phyloP scores from a whole-genome alignment of 2,888 invertebrate genomes.

The Acrobasis repandana region DNA sequence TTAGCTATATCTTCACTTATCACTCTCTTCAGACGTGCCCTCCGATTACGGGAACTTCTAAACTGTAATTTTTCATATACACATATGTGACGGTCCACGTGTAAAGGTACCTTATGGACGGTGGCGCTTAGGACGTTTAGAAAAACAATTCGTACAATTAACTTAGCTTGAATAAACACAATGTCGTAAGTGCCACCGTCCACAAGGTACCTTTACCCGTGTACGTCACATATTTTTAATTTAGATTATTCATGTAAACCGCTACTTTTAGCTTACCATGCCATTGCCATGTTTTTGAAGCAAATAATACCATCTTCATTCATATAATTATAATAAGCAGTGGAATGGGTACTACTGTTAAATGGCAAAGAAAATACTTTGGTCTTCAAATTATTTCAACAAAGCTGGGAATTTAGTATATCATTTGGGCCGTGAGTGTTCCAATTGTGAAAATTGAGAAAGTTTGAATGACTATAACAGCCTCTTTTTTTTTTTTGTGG shows the following conservation, averaged over 20 bases:
- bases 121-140: too few relatives aligned
- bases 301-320: conserved; percentile 31
- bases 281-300: conserved; percentile 21
- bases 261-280: not conserved
- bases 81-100: too few relatives aligned
- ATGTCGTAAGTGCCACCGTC: too few relatives aligned
- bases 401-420: conserved; percentile 47
- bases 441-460: conserved; percentile 6
- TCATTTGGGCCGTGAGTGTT: not conserved
- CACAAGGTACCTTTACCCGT: too few relatives aligned
- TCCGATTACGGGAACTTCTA: too few relatives aligned
- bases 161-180: too few relatives aligned
- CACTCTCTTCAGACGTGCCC: too few relatives aligned
- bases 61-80: too few relatives aligned
- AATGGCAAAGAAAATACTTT: conserved; percentile 55
- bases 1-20: too few relatives aligned
- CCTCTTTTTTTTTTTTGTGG: not conserved
- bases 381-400: conserved; percentile 41
- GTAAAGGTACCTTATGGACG: too few relatives aligned
- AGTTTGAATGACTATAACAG: conserved; percentile 4
- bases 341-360: conserved; percentile 53
- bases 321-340: conserved; percentile 60
- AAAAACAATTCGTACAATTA: too few relatives aligned
- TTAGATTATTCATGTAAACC: not conserved
- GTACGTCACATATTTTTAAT: too few relatives aligned